Base-by-base conservation (phyloP, 2,888 invertebrate species). In the Sminthurinus aureus region DNA sequence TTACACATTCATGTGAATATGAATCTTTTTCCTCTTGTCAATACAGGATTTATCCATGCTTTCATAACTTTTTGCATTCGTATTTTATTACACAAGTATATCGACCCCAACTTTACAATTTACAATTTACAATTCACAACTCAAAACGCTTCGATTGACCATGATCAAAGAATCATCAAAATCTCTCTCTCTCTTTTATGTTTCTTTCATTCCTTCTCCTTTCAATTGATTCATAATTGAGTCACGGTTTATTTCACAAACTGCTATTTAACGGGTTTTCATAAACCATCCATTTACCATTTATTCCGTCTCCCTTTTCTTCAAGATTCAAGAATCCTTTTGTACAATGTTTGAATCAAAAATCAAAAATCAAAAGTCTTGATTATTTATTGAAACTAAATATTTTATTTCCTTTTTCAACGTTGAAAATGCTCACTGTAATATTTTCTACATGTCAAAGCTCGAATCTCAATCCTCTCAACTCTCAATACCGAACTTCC, bases 241-340 rank as follows among this genome's bases (percentile, higher is more conserved):
- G 85, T 85, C 85, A 85, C 85, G 85, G 81, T 84, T 80, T 82
- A 83, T 80, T 84, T 83, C 38, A 69, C 77, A 81, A 83, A 84
- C 84, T 82, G 83, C 86, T 78, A 79, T 74, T 81, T 82, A 79
- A 78, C 71, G 69, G 78, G 78, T 58, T 58, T n/a, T 26, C 66
- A 71, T 24, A n/a, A n/a, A n/a, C n/a, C n/a, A n/a, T n/a, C n/a
- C n/a, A 20, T 20, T 9, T 18, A 78, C 66, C 81, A 81, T 81
- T 81, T 74, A 81, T 81, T 74, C 58, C 73, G 38, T 20, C 38
- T 74, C 74, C 52, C 18, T 52, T 6, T 15, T 58, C 22, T 76
- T 58, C 58, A 58, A 58, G 2, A 6, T 58, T 58, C 58, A 58
- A 58, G 38, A 38, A 9, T 6, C 58, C 58, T 58, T 58, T 58